Base-by-base conservation (phyloP, 1,140 invertebrate species). In the Neelides sp. region DNA sequence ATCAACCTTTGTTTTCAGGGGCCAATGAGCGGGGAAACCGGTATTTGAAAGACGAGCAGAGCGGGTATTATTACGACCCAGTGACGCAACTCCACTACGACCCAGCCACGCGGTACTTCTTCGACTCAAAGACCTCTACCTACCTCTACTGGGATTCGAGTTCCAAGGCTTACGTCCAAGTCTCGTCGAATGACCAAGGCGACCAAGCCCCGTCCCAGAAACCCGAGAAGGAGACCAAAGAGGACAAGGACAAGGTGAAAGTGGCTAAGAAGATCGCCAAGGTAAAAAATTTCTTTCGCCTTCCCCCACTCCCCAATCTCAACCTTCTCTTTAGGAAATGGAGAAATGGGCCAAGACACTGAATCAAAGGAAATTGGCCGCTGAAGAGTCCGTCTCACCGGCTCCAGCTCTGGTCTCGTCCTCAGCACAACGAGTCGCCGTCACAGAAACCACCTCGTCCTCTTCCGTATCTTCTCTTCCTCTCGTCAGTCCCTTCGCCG, bases 251-350 rank as follows among this genome's bases (percentile, higher is more conserved):
- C 59, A 92, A 97, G 72, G 87, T 91, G 0, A 96, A 95, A 71
- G 89, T 94, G 13, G 94, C 94, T 1, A 95, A 96, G 64, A 94
- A 95, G 69, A 96, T 98, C 61, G 92, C 91, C 0, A 96, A 96
- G 70, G 84, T 78, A 50, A 24, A 7, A 44, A 23, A 22, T 32
- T 22, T 35, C 5, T 49, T 20, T 15, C 3, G 15, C 41, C 4
- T 46, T 7, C 28, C 34, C 39, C 13, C 32, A 46, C 8, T 13
- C 3, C 28, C 22, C 8, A 27, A 30, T 34, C 8, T 13, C 17
- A 46, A 26, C 4, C 15, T 23, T 15, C 20, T 19, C 20, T 47
- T 2, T 52, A 74, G 68, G 77, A 92, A 63, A 92, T 92, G 88
- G 85, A 89, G 62, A 80, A 82, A 62, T 98, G 95, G 95, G 94